phyloP scores from a whole-genome alignment of 2,113 vertebrate species.

The Poeciliopsis occidentalis region DNA sequence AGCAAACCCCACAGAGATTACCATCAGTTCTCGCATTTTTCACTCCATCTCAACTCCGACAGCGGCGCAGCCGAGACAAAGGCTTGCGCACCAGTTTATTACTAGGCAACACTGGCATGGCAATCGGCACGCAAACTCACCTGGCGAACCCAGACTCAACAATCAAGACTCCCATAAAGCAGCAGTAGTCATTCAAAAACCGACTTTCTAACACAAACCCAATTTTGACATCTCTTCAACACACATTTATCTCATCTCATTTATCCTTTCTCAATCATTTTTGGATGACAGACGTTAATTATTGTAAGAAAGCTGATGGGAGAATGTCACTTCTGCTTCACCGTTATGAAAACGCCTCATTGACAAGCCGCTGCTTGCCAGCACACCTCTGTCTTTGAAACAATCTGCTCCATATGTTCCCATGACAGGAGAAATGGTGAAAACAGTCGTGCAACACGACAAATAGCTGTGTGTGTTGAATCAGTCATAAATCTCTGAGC shows the following conservation, averaged over 20 bases:
- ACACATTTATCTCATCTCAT: conserved; percentile 3
- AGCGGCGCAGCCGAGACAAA: conserved; percentile 42
- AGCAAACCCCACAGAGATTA: conserved; percentile 52
- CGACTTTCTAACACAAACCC: not conserved
- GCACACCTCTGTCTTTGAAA: conserved; percentile 37
- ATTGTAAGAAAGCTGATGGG: conserved; percentile 24
- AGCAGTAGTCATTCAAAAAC: not conserved
- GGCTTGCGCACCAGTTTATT: conserved; percentile 29
- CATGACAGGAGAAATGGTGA: conserved; percentile 44
- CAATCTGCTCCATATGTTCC: conserved; percentile 42
- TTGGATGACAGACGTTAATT: conserved; percentile 9
- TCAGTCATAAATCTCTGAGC: conserved; percentile 58
- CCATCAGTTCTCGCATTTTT: conserved; percentile 33
- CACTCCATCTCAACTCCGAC: conserved; percentile 29
- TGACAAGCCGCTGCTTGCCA: conserved; percentile 41
- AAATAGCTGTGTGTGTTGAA: not conserved
- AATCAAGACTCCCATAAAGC: not conserved
- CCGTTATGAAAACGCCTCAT: conserved; percentile 14
- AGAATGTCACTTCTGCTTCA: conserved; percentile 20
- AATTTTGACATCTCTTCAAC: conserved; percentile 13
- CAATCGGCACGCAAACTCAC: conserved; percentile 51
- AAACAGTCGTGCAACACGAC: conserved; percentile 32
- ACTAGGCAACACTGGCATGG: conserved; percentile 63
- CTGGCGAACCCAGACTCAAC: conserved; percentile 28
- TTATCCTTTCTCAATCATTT: conserved; percentile 11